Percentiles rank a stretch among this genome's conserved stretches.
These are phyloP conservation scores for Urocynchramus pylzowi DNA, from an alignment of 2,113 vertebrate species.

Conservation along the genomic window DNA sequence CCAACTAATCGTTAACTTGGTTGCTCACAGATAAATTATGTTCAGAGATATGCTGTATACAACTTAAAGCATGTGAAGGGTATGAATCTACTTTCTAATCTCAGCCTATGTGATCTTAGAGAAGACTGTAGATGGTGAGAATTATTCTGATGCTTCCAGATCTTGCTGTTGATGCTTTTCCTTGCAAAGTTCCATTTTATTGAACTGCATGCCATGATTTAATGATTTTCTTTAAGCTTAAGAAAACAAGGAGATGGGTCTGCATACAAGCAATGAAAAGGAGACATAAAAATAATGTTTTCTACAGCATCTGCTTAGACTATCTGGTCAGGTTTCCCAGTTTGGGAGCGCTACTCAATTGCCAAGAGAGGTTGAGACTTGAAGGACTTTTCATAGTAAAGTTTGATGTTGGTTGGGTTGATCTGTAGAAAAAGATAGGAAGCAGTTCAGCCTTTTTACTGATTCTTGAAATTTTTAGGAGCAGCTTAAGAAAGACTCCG, in stretches of 20 bases:
- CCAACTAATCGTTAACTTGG: not conserved
- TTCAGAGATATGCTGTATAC: not conserved
- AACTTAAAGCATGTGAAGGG: not conserved
- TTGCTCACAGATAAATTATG: not conserved
- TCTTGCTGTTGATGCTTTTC: rapidly evolving
- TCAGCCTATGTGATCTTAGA: not conserved
- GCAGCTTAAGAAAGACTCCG: not conserved
- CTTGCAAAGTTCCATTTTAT: not conserved
- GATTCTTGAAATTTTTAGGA: not conserved
- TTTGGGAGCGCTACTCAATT: not conserved
- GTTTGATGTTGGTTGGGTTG: not conserved
- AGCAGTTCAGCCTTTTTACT: not conserved
- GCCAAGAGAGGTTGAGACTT: not conserved
- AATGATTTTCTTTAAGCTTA: not conserved
- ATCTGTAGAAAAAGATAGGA: not conserved
- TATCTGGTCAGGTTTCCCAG: not conserved
- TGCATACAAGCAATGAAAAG: not conserved
- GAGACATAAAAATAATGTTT: not conserved
- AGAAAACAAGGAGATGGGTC: not conserved
- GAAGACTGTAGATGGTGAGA: not conserved
- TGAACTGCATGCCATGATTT: not conserved
- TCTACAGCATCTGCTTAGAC: not conserved
- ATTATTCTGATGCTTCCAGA: not conserved
- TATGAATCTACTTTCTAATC: not conserved
- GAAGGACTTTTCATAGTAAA: not conserved